Base-by-base conservation (phyloP, 2,888 invertebrate species). In the Agrochola lychnidis region DNA sequence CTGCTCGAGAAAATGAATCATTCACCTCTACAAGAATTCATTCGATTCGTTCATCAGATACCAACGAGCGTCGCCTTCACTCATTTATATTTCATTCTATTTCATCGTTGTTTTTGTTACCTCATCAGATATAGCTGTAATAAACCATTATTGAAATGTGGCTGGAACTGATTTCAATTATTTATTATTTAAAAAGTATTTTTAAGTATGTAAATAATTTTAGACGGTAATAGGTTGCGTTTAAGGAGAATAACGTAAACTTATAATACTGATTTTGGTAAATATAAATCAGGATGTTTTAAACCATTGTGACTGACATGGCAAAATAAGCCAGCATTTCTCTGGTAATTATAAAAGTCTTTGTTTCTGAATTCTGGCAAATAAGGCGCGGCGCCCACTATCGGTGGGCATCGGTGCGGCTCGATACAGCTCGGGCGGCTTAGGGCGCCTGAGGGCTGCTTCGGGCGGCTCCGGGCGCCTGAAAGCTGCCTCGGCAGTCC, bases 31-130 rank as follows among this genome's bases (percentile, higher is more conserved):
- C 76, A 73, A 86, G 81, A 90, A 90, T 89, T 91, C 89, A 89
- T 91, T 92, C 89, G 83, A 88, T 90, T 89, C 82, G 83, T 78
- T 81, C 80, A 84, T 83, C 86, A 82, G 88, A 89, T 89, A 90
- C 79, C 87, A 89, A 83, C 89, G 84, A 86, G 80, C 70, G 67
- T 76, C 80, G 82, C 67, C 75, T 79, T 76, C 79, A 73, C 79
- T 88, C 87, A 85, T 85, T 87, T 82, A 74, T 82, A 82, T 86
- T 84, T 81, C 70, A 85, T 85, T 82, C 70, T 76, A 72, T 86
- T 82, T 77, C 68, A 71, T 64, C 66, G 80, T 59, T 83, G 64
- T 78, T 80, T 80, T 81, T 79, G 77, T 80, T 82, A 87, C 83
- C 76, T 87, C 73, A 51, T 83, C 76, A 89, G 84, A 82, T 83